phyloP scores from a whole-genome alignment of 2,113 vertebrate species.

The Leptodactylus fuscus region DNA sequence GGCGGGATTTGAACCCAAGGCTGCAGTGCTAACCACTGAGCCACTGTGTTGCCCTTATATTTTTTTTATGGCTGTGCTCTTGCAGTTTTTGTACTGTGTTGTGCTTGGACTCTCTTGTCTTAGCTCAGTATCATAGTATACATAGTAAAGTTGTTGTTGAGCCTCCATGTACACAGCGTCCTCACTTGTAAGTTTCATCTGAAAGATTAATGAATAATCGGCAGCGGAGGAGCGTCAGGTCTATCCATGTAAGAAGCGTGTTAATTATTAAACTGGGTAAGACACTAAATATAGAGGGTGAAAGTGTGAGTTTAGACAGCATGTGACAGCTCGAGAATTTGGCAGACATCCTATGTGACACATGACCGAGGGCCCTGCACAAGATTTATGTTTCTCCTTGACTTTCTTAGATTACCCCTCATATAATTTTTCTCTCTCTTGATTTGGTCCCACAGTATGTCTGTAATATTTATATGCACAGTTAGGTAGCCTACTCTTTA shows the following conservation, averaged over 20 bases:
- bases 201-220: not conserved
- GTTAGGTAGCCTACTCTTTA: no score
- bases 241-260: not conserved
- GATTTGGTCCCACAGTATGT: no score
- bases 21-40: no score
- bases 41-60: no score
- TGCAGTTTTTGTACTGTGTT: no score
- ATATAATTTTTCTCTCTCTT: not conserved
- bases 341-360: not conserved
- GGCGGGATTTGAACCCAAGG: no score
- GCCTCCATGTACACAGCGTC: not conserved
- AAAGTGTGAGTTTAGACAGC: slow-evolving; percentile 34
- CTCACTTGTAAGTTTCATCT: not conserved
- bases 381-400: not conserved
- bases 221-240: not conserved
- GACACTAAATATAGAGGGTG: slow-evolving; percentile 33
- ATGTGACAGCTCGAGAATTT: slow-evolving; percentile 31
- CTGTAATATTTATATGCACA: no score
- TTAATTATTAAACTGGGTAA: slow-evolving; percentile 22
- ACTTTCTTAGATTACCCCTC: not conserved
- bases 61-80: no score
- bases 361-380: slow-evolving; percentile 1
- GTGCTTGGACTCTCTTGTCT: no score
- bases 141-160: not conserved
- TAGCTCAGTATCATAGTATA: no score